Evolutionary conservation across 2,888 invertebrate species (phyloP), one percentile per base, ranked within the genome.

Genomic region (Trissonchulus latispiculum): DNA sequence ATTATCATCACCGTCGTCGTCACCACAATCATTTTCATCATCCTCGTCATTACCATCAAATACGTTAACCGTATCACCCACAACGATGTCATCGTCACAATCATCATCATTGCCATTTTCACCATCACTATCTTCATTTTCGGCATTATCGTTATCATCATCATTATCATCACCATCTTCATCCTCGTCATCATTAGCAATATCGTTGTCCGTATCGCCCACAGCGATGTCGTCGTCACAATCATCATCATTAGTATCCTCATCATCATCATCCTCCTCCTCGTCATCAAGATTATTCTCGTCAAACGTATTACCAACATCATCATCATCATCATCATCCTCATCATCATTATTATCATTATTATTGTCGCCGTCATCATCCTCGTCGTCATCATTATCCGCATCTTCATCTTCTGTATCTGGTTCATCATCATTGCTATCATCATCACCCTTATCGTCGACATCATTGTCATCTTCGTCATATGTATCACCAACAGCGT

Each of bases 201-300:
- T n/a, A 59, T 59, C 59, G n/a, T 59, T 75, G 31, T 74, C 74
- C 18, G 67, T 75, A 31, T 76, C 74, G 23, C 75, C 75, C 18
- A 75, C 74, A 31, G 75, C 74, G 31, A 75, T 75, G 31, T 74
- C 74, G 31, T 74, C 74, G 31, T 76, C 74, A 0, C 75, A 74
- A 72, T 73, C 75, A 71, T 74, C 74, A 31, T 74, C 74, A 1
- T 74, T 75, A n/a, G n/a, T n/a, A n/a, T n/a, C n/a, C n/a, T n/a
- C n/a, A n/a, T n/a, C n/a, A n/a, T n/a, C n/a, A n/a, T n/a, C n/a
- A 72, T 74, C 74, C 0, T 74, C 74, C 0, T 75, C 74, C 0
- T 76, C 75, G 0, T 74, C 75, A 0, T 74, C 75, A 61, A 59
- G 61, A 61, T 76, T 70, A 74, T 74, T 35, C 62, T 74, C 62